These are phyloP conservation scores for Penaeus monodon DNA, from an alignment of 2,888 invertebrate genomes.

Conservation along the genomic window DNA sequence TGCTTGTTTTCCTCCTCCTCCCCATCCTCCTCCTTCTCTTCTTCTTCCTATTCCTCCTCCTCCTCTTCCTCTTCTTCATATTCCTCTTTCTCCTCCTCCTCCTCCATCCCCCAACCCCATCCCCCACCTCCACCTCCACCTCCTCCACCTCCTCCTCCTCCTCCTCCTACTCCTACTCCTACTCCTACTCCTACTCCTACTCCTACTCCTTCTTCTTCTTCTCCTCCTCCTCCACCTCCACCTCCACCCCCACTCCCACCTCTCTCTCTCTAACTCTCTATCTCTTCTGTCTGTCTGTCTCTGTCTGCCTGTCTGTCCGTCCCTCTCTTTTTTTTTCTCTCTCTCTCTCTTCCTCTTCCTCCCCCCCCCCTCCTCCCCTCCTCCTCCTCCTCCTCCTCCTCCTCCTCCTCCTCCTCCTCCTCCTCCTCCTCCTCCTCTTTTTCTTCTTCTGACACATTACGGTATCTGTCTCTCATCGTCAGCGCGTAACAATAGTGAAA, in stretches of 20 bases:
- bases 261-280: too few species aligned
- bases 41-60: too few species aligned
- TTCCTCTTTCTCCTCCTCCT: not conserved
- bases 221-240: not conserved
- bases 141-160: too few species aligned
- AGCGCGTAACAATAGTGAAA: too few species aligned
- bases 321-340: not conserved
- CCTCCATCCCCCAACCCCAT: not conserved
- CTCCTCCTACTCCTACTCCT: not conserved
- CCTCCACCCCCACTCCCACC: too few species aligned
- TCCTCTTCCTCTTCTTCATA: too few species aligned
- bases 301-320: too few species aligned
- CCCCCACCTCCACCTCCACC: not conserved
- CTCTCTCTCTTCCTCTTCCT: not conserved
- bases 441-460: not conserved
- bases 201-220: not conserved
- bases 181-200: not conserved
- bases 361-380: too few species aligned
- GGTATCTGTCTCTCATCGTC: not conserved
- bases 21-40: not conserved
- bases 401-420: too few species aligned
- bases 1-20: not conserved
- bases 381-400: not conserved
- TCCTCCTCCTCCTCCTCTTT: not conserved
- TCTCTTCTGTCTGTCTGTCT: too few species aligned